Conservation (phyloP, 2,797 vertebrate genomes). For the Protosalanx chinensis region DNA sequence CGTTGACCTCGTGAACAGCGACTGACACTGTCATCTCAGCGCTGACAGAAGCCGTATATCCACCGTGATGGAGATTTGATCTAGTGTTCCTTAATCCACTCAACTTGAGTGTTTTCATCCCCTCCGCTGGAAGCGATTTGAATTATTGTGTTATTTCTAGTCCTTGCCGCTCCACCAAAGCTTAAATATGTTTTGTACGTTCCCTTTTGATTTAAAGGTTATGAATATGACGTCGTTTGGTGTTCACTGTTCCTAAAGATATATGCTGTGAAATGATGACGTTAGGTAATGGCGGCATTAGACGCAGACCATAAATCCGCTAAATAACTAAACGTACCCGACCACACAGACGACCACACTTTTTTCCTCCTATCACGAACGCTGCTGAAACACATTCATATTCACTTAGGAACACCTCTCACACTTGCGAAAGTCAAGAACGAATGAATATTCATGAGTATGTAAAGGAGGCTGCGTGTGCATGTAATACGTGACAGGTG, state of each 20-base stretch:
- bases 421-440: no score
- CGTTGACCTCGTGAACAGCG: conserved; percentile 32
- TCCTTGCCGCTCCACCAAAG: conserved; percentile 10
- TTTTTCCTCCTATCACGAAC: not conserved
- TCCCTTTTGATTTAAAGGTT: conserved; percentile 13
- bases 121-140: conserved; percentile 39
- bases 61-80: conserved; percentile 36
- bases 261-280: conserved; percentile 15
- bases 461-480: no score
- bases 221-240: conserved; percentile 9
- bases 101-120: conserved; percentile 42
- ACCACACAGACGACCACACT: no score
- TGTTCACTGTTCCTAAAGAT: conserved; percentile 11
- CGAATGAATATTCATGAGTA: no score
- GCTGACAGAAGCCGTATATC: conserved; percentile 30
- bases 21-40: conserved; percentile 39
- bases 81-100: conserved; percentile 39
- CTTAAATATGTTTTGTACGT: conserved; percentile 20
- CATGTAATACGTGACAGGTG: no score
- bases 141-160: conserved; percentile 45
- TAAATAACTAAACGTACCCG: no score
- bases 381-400: not conserved
- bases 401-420: no score
- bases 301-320: not conserved
- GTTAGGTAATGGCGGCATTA: conserved; percentile 29